phyloP scores from a whole-genome alignment of 2,113 vertebrate species.

The Tupaia chinensis region DNA sequence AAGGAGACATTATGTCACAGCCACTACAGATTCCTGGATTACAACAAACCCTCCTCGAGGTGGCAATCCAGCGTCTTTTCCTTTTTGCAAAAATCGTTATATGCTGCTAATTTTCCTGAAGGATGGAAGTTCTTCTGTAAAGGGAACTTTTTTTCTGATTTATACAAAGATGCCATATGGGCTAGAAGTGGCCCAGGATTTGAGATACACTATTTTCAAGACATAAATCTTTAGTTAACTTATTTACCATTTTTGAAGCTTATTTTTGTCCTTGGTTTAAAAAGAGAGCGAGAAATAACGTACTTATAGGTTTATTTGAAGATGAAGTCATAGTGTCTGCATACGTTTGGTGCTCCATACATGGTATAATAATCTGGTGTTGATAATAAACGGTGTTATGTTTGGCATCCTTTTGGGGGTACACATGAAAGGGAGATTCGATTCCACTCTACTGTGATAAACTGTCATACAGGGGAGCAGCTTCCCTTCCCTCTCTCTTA shows the following conservation, averaged over 20 bases:
- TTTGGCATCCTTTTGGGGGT: background rate
- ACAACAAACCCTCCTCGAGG: background rate
- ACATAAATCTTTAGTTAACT: background rate
- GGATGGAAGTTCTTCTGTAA: background rate
- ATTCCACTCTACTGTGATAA: background rate
- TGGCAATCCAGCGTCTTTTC: background rate
- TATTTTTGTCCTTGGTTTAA: background rate
- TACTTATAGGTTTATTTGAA: background rate
- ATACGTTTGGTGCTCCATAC: background rate
- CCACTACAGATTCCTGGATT: background rate
- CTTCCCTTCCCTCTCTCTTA: background rate
- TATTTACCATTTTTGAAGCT: conserved; percentile 11
- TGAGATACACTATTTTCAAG: background rate
- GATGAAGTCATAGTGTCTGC: background rate
- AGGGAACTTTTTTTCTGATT: background rate
- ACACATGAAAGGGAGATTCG: background rate
- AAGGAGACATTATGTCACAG: background rate
- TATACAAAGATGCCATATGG: background rate
- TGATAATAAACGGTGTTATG: background rate
- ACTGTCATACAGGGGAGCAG: background rate
- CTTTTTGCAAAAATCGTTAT: background rate
- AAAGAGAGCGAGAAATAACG: background rate
- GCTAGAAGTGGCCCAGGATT: background rate
- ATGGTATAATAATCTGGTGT: background rate
- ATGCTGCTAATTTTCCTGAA: conserved; percentile 19